Evolutionary conservation across 2,888 invertebrate genomes (phyloP).

Genomic region (Salpingus planirostris): DNA sequence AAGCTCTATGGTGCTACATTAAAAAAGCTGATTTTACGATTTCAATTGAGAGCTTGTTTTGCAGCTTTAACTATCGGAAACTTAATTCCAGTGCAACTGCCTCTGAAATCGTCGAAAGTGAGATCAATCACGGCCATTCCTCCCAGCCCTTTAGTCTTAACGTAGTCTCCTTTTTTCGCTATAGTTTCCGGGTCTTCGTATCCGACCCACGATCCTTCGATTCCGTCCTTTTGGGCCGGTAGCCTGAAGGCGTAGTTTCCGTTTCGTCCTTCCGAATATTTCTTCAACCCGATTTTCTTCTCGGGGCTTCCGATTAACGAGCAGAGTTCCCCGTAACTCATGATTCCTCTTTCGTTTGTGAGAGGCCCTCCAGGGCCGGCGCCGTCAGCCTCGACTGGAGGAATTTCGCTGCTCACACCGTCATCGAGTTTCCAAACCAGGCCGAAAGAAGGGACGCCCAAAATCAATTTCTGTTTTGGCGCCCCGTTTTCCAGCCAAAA

Average conservation of each 20-base stretch:
- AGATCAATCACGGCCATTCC: conserved; percentile 70
- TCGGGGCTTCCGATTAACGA: conserved; percentile 60
- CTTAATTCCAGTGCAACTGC: conserved; percentile 70
- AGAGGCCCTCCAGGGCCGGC: conserved; percentile 65
- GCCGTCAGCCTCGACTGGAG: conserved; percentile 60
- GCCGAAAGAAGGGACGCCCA: conserved; percentile 63
- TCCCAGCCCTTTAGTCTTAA: conserved; percentile 63
- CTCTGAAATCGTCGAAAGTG: conserved; percentile 73
- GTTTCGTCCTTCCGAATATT: conserved; percentile 14
- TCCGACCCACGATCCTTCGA: conserved; percentile 69
- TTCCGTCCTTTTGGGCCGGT: conserved; percentile 55
- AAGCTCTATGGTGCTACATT: too few relatives aligned
- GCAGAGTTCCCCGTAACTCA: conserved; percentile 76
- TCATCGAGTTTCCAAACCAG: conserved; percentile 70
- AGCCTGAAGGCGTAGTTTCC: conserved; percentile 70
- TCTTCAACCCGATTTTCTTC: too few relatives aligned
- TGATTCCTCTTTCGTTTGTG: conserved; percentile 58
- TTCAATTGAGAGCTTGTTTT: conserved; percentile 41
- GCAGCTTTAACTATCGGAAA: conserved; percentile 70
- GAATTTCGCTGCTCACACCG: conserved; percentile 68
- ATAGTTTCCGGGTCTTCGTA: conserved; percentile 78
- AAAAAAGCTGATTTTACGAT: too few relatives aligned
- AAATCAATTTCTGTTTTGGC: conserved; percentile 58
- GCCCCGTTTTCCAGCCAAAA: conserved; percentile 58
- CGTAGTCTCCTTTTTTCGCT: conserved; percentile 67